phyloP scores from a whole-genome alignment of 2,113 vertebrate genomes.

The Tachuris rubrigastra region DNA sequence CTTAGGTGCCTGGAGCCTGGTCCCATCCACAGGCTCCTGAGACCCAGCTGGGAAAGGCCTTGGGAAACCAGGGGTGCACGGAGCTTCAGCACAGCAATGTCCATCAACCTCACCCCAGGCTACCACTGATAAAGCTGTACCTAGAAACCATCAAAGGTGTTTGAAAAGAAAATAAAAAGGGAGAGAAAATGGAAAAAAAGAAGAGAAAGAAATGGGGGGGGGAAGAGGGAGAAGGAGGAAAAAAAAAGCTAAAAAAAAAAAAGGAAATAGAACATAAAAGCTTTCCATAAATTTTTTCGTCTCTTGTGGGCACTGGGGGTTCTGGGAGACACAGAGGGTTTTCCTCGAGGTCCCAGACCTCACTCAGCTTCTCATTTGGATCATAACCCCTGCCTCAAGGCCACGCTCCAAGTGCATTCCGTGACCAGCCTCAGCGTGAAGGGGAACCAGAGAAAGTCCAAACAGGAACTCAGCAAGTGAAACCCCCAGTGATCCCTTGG shows the following conservation, averaged over 20 bases:
- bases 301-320: fast-evolving
- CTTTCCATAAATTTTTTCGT: neutral
- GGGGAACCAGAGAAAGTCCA: neutral
- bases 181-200: neutral
- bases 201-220: fast-evolving
- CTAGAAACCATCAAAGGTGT: neutral
- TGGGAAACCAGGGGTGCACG: neutral
- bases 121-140: neutral
- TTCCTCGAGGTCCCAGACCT: neutral
- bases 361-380: neutral
- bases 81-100: neutral
- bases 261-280: neutral
- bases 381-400: fast-evolving
- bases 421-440: neutral
- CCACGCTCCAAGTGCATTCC: fast-evolving
- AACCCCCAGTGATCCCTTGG: neutral
- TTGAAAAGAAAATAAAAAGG: neutral
- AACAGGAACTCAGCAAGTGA: neutral
- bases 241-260: neutral
- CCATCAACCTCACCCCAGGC: neutral
- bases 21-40: fast-evolving
- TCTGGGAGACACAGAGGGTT: fast-evolving
- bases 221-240: fast-evolving
- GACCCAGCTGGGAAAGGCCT: neutral
- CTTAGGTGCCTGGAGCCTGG: fast-evolving